Evolutionary conservation across 2,888 invertebrate species (phyloP).

Genomic region (Embidobia sp.): DNA sequence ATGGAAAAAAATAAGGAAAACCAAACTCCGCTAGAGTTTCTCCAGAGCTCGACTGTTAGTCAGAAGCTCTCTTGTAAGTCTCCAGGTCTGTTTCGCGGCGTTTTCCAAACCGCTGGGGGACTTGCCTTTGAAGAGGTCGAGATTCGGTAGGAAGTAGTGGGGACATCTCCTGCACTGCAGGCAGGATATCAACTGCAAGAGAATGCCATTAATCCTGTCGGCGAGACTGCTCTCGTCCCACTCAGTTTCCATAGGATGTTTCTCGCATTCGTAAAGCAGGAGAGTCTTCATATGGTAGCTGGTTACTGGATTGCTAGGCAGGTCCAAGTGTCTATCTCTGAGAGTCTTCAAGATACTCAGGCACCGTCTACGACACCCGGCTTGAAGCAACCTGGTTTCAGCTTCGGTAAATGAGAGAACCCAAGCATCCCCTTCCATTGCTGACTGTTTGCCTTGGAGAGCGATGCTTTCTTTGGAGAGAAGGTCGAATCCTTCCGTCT

Average conservation of each 20-base stretch:
- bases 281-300: constrained; percentile 90
- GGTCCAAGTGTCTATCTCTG: constrained; percentile 89
- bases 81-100: constrained; percentile 91
- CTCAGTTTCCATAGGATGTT: constrained; percentile 90
- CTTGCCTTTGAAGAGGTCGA: constrained; percentile 92
- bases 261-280: constrained; percentile 92
- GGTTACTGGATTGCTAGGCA: constrained; percentile 89
- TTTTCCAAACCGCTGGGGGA: constrained; percentile 89
- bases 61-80: constrained; percentile 89
- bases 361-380: constrained; percentile 88
- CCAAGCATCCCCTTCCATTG: constrained; percentile 94
- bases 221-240: constrained; percentile 92
- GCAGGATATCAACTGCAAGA: constrained; percentile 92
- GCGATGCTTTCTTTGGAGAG: constrained; percentile 88
- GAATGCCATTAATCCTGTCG: constrained; percentile 91
- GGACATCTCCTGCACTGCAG: constrained; percentile 92
- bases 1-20: neutral
- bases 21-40: constrained; percentile 80
- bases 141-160: constrained; percentile 91
- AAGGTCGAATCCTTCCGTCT: constrained; percentile 92
- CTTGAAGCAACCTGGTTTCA: constrained; percentile 88
- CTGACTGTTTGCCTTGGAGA: constrained; percentile 87
- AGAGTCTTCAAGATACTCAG: constrained; percentile 90
- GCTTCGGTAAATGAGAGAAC: constrained; percentile 90
- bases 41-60: constrained; percentile 91